Conservation (phyloP, 1,140 invertebrate species). For the Thereuonema tuberculata region DNA sequence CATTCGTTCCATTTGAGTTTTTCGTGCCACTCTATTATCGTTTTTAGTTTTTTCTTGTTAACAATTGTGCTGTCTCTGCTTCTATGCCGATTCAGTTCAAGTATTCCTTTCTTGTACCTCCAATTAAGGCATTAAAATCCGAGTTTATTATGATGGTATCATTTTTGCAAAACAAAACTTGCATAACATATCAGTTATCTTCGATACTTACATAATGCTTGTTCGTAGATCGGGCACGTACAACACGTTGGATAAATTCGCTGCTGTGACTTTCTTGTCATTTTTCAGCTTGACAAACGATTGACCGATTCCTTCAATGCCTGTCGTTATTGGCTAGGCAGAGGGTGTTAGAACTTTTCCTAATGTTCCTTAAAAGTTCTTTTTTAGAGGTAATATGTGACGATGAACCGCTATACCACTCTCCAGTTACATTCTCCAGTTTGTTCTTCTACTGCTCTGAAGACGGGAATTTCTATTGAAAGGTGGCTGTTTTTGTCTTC, state of each 20-base stretch:
- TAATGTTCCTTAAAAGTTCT: no score
- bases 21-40: not conserved
- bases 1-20: not conserved
- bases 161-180: not conserved
- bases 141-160: not conserved
- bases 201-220: not conserved
- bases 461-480: no score
- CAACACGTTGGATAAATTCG: not conserved
- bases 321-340: no score
- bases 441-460: no score
- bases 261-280: no score
- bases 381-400: no score
- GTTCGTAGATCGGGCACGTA: not conserved
- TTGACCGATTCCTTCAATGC: no score
- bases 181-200: not conserved
- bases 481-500: no score
- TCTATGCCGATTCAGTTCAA: not conserved
- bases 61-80: not conserved
- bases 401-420: no score
- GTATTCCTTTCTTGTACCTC: not conserved
- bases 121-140: not conserved
- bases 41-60: not conserved
- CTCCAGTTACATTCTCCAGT: no score
- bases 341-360: no score
- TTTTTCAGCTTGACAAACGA: no score